These are phyloP conservation scores for Fundulus diaphanus DNA, from an alignment of 2,797 vertebrate genomes.

Conservation along the genomic window DNA sequence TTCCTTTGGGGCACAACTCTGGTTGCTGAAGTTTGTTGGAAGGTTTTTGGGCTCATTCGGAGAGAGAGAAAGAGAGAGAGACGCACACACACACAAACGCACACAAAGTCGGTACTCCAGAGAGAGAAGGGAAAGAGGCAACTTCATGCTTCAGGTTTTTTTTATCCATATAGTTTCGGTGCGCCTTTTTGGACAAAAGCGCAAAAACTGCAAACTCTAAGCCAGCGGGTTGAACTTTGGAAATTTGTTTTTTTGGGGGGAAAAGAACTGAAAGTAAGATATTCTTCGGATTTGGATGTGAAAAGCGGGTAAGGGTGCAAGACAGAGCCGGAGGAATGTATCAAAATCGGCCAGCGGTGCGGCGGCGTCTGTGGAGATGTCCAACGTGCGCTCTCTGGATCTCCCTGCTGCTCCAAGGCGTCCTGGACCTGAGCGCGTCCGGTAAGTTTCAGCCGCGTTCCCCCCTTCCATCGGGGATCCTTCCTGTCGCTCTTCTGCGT, in stretches of 20 bases:
- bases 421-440: constrained; percentile 66
- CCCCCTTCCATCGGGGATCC: neutral
- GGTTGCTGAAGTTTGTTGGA: constrained; percentile 47
- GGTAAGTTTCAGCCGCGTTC: constrained; percentile 68
- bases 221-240: constrained; percentile 2
- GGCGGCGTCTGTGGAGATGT: constrained; percentile 72
- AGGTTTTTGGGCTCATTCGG: constrained; percentile 60
- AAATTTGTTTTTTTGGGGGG: constrained; percentile 7
- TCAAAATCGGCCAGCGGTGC: constrained; percentile 69
- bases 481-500: neutral
- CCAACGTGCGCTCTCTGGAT: constrained; percentile 71
- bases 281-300: constrained; percentile 76
- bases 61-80: too few relatives aligned
- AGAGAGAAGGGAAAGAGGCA: constrained; percentile 46
- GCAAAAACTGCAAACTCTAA: constrained; percentile 2
- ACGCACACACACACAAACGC: too few relatives aligned
- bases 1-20: constrained; percentile 44
- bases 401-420: constrained; percentile 65
- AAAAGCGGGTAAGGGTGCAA: constrained; percentile 48
- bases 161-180: constrained; percentile 8
- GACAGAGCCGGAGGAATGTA: constrained; percentile 80
- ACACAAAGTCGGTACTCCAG: constrained; percentile 40
- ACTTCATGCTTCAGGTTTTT: constrained; percentile 9
- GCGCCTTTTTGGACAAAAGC: constrained; percentile 12
- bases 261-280: constrained; percentile 18